Conservation (phyloP, 1,140 invertebrate genomes). For the Watersipora subatra region DNA sequence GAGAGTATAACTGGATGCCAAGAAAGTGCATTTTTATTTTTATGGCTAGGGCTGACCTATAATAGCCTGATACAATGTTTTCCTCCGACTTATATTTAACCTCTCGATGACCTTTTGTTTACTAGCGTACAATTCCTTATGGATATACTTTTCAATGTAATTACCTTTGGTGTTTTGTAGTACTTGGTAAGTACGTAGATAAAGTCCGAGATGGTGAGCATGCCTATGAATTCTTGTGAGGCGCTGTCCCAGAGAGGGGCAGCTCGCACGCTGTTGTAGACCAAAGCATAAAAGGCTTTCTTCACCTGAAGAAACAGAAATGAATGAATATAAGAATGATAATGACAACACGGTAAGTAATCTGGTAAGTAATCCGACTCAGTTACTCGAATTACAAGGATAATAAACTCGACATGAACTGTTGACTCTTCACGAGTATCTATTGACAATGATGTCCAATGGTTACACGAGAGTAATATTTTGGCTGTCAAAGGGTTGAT, state of each 20-base stretch:
- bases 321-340: slow-evolving; percentile 3
- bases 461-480: too few species aligned
- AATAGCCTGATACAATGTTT: too few species aligned
- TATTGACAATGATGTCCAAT: too few species aligned
- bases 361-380: too few species aligned
- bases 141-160: slow-evolving; percentile 4
- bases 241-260: slow-evolving; percentile 91
- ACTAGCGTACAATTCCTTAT: too few species aligned
- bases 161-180: slow-evolving; percentile 77
- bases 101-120: too few species aligned
- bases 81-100: too few species aligned
- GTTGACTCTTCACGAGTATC: neutral
- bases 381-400: neutral
- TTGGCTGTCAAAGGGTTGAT: too few species aligned
- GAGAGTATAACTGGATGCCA: too few species aligned
- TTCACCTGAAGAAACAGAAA: slow-evolving; percentile 50
- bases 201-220: slow-evolving; percentile 99
- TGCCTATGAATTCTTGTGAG: slow-evolving; percentile 74
- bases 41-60: too few species aligned
- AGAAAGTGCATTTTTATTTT: too few species aligned
- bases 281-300: slow-evolving; percentile 95
- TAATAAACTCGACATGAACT: neutral
- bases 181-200: slow-evolving; percentile 90
- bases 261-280: slow-evolving; percentile 96
- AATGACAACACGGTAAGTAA: slow-evolving; percentile 3